Percentiles rank a stretch among this genome's conserved stretches.
phyloP scores from a whole-genome alignment of 1,140 invertebrate species.

The Drosophila equinoxialis region DNA sequence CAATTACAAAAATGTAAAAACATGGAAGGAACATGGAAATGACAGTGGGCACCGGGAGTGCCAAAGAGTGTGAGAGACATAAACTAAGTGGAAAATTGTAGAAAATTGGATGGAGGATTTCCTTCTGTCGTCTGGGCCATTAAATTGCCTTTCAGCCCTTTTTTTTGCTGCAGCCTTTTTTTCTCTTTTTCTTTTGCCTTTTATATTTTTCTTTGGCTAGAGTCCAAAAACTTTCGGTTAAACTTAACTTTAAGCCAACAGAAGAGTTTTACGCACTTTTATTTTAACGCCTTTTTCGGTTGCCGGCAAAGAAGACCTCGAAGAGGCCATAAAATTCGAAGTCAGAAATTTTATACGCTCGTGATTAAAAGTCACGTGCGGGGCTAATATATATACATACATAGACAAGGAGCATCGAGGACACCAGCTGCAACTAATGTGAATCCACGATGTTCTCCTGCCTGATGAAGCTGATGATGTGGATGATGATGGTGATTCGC shows the following conservation, averaged over 20 bases:
- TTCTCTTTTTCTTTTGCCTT: neutral
- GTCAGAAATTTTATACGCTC: slow-evolving; percentile 71
- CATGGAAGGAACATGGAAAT: slow-evolving; percentile 27
- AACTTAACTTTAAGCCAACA: slow-evolving; percentile 55
- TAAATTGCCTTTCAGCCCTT: slow-evolving; percentile 15
- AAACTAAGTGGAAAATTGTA: slow-evolving; percentile 12
- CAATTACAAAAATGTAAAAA: slow-evolving; percentile 34
- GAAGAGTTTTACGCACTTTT: slow-evolving; percentile 53
- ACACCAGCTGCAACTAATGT: slow-evolving; percentile 66
- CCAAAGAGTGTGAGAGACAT: slow-evolving; percentile 20
- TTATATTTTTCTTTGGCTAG: slow-evolving; percentile 24
- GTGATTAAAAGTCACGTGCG: slow-evolving; percentile 80
- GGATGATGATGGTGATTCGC: slow-evolving; percentile 3
- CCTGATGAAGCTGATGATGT: slow-evolving; percentile 31
- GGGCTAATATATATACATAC: slow-evolving; percentile 47
- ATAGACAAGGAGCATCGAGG: slow-evolving; percentile 10
- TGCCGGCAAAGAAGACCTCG: slow-evolving; percentile 27
- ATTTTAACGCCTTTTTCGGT: slow-evolving; percentile 17
- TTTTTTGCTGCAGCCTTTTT: slow-evolving; percentile 23
- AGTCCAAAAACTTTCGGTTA: slow-evolving; percentile 50
- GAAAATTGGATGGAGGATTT: slow-evolving; percentile 6
- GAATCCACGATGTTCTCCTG: slow-evolving; percentile 25
- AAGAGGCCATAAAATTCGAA: slow-evolving; percentile 26
- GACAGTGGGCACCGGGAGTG: slow-evolving; percentile 44
- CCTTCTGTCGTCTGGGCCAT: slow-evolving; percentile 14